These are phyloP conservation scores for Holacanthus passer DNA, from an alignment of 2,113 vertebrate genomes.

Conservation along the genomic window DNA sequence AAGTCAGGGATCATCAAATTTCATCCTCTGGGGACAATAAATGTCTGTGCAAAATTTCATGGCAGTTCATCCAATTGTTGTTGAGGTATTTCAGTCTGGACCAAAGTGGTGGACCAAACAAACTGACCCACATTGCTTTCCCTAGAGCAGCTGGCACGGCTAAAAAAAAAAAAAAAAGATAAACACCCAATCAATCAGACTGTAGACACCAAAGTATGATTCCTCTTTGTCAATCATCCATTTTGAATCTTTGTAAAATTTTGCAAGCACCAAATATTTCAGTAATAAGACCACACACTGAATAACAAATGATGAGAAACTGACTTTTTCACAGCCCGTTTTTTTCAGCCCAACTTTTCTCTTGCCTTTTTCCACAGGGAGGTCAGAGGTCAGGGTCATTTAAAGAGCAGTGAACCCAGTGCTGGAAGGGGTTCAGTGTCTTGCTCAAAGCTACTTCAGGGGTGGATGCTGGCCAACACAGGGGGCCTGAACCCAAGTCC, in stretches of 20 bases:
- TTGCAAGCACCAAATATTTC: constrained; percentile 41
- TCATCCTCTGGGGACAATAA: not conserved
- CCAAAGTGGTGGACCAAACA: constrained; percentile 11
- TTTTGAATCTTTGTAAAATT: constrained; percentile 34
- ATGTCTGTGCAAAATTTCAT: not conserved
- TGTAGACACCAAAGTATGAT: constrained; percentile 3
- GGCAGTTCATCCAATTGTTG: too few relatives aligned
- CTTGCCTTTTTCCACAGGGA: constrained; percentile 31
- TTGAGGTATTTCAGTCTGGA: constrained; percentile 8
- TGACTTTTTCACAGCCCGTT: constrained; percentile 21
- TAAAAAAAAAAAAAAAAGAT: not conserved
- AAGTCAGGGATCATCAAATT: too few relatives aligned
- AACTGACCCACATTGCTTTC: not conserved
- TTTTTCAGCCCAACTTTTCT: not conserved
- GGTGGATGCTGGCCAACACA: constrained; percentile 26
- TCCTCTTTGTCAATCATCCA: constrained; percentile 18
- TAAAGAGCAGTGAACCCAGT: constrained; percentile 18
- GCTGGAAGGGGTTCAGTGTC: constrained; percentile 26
- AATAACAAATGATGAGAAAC: constrained; percentile 48
- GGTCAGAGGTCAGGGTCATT: constrained; percentile 39
- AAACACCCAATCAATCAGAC: not conserved
- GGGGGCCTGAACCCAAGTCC: constrained; percentile 4
- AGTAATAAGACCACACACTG: constrained; percentile 24
- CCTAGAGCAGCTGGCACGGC: not conserved
- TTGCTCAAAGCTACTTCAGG: constrained; percentile 52